Base-by-base conservation (phyloP, 1,140 invertebrate genomes). In the Coptotermes formosanus region DNA sequence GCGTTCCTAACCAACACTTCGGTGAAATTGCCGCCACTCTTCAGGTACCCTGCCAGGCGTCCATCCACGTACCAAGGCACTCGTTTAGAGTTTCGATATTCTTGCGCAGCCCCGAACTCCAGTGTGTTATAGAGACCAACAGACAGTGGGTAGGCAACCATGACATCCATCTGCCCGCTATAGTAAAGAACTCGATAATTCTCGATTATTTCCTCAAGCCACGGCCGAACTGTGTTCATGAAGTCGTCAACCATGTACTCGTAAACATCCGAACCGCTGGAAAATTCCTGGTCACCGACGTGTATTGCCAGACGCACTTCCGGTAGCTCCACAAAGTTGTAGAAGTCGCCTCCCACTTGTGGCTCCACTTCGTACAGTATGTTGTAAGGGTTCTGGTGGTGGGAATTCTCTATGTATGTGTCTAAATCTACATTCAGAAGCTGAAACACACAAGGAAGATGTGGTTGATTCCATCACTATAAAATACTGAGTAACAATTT, bases 221-320 rank as follows among this genome's bases (percentile, higher is more conserved):
- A 95, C 2, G 94, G 94, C 64, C 95, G 95, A 43, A 97, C 94
- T 0, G 95, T 96, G 88, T 97, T 93, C 94, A 98, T 96, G 0
- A 98, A 92, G 91, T 98, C 97, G 44, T 92, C 89, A 83, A 94
- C 93, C 12, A 98, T 25, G 0, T 6, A 16, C 23, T 92, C 88
- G 88, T 96, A 94, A 2, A 97, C 96, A 88, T 88, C 90, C 89
- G 89, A n/a, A n/a, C 86, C 88, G 92, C 92, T 83, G 87, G 90
- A 89, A 90, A 95, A 97, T 0, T 94, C 92, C 43, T 93, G 89
- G 32, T 93, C 89, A 9, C 97, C 97, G 6, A 98, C 96, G 90
- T 98, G 97, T 83, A 98, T 95, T 2, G 95, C 93, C 87, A 91
- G 92, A 16, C 97, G 92, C 0, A 95, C 93, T 75, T 91, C 91